Percentiles rank a stretch among this genome's conserved stretches.
Evolutionary conservation across 2,113 vertebrate genomes (phyloP).

Genomic region (Furnarius figulus): DNA sequence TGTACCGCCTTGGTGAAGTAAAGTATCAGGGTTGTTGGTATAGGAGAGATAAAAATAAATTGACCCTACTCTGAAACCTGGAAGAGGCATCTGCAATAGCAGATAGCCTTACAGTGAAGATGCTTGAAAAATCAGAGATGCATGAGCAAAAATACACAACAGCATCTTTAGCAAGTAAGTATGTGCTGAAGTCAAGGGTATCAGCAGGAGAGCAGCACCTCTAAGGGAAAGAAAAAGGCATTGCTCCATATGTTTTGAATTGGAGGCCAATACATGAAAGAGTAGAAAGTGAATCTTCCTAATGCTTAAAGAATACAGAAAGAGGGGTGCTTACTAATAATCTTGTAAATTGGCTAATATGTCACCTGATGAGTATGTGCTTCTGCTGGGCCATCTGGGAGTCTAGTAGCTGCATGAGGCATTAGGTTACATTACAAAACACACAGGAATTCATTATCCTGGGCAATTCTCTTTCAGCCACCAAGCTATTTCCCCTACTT

Average conservation of each 20-base stretch:
- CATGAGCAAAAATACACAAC: not conserved
- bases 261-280: not conserved
- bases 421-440: conserved; percentile 50
- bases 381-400: conserved; percentile 43
- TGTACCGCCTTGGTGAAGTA: not conserved
- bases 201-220: not conserved
- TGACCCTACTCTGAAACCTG: not conserved
- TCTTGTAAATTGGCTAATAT: conserved; percentile 60
- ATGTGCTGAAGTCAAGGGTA: not conserved
- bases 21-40: not conserved
- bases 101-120: not conserved
- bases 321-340: conserved; percentile 33
- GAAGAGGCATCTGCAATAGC: not conserved
- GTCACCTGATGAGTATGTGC: conserved; percentile 51
- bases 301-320: conserved; percentile 14
- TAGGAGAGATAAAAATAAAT: not conserved
- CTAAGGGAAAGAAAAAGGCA: not conserved
- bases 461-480: conserved; percentile 27
- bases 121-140: not conserved
- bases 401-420: conserved; percentile 19
- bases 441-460: conserved; percentile 30
- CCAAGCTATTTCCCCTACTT: conserved; percentile 14
- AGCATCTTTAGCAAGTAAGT: not conserved
- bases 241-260: not conserved
- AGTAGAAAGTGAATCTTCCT: conserved; percentile 10